phyloP scores from a whole-genome alignment of 2,797 vertebrate genomes.

The Artibeus lituratus region DNA sequence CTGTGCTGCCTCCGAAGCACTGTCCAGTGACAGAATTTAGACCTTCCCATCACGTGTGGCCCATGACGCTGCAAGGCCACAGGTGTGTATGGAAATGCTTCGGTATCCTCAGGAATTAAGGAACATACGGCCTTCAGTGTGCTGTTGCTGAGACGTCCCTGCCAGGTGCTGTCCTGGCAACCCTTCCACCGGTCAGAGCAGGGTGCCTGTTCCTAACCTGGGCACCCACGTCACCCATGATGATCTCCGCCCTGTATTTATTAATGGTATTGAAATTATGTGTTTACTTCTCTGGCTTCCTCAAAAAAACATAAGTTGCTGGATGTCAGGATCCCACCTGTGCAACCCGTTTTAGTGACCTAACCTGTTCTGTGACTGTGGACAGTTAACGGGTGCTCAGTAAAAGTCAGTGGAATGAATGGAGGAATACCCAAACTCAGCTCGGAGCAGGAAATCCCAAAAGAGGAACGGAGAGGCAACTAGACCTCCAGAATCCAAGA shows the following conservation, averaged over 20 bases:
- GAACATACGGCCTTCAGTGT: not conserved
- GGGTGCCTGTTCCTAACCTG: no score
- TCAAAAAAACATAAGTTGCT: not conserved
- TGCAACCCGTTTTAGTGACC: not conserved
- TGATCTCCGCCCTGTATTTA: not conserved
- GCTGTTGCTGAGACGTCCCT: not conserved
- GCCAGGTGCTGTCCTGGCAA: not conserved
- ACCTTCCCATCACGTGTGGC: not conserved
- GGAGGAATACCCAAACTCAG: not conserved
- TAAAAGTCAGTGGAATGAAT: not conserved
- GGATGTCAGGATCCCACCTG: not conserved
- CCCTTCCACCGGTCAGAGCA: not conserved
- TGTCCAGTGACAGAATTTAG: not conserved
- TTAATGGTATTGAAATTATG: not conserved
- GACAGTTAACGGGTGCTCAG: not conserved
- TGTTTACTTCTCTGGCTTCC: not conserved
- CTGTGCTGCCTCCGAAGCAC: not conserved
- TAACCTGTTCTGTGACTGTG: not conserved
- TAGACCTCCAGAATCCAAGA: not conserved
- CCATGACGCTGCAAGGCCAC: not conserved
- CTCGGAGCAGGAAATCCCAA: not conserved
- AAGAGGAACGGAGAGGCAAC: not conserved
- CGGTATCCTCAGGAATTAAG: not conserved
- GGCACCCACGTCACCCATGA: no score
- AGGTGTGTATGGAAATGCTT: not conserved